Percentiles rank a stretch among this genome's conserved stretches.
Conservation (phyloP, 2,797 vertebrate species). For the Bucorvus abyssinicus region DNA sequence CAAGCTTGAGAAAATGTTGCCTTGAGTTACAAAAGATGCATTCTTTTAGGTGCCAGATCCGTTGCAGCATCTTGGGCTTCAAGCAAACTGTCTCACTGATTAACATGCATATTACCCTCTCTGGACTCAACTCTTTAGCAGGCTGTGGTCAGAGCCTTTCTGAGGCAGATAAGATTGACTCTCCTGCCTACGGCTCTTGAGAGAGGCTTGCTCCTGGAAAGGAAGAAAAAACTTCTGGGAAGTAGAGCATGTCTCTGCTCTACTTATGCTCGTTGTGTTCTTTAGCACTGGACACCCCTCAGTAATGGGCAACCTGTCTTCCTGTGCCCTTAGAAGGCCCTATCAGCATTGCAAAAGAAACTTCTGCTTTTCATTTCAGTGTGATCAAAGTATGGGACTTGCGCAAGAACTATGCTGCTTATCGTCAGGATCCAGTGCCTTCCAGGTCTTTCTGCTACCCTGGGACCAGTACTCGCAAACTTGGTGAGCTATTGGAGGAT, state of each 20-base stretch:
- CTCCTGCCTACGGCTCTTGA: background rate
- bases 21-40: constrained; percentile 1
- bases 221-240: background rate
- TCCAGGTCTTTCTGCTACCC: constrained; percentile 87
- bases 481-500: constrained; percentile 78
- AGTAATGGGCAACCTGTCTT: background rate
- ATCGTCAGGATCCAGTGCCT: constrained; percentile 85
- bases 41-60: constrained; percentile 8
- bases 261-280: background rate
- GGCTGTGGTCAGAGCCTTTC: background rate
- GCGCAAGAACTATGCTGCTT: constrained; percentile 87
- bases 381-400: constrained; percentile 96
- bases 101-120: background rate
- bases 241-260: background rate
- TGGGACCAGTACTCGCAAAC: constrained; percentile 87
- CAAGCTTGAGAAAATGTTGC: constrained; percentile 7
- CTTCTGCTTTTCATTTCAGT: constrained; percentile 73
- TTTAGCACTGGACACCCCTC: background rate
- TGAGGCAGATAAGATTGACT: background rate
- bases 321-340: background rate
- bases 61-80: background rate
- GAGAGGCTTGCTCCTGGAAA: background rate
- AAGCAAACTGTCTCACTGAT: background rate
- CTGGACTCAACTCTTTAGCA: background rate
- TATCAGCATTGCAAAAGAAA: background rate